Evolutionary conservation across 2,113 vertebrate genomes (phyloP).

Genomic region (Cochlearius cochlearius): DNA sequence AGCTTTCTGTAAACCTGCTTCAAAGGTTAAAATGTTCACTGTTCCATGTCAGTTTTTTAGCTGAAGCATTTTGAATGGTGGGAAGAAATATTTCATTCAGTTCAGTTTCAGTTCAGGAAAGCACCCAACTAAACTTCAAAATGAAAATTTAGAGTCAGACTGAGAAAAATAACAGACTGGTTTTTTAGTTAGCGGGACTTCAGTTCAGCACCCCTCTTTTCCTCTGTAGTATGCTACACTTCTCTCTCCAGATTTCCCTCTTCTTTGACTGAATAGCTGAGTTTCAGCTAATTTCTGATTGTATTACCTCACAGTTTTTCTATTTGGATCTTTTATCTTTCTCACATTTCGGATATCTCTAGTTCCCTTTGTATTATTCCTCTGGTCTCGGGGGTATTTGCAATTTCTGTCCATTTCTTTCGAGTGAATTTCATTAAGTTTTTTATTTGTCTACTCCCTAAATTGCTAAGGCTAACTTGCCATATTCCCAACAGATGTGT

Average conservation of each 20-base stretch:
- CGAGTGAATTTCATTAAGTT: background rate
- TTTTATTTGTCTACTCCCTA: background rate
- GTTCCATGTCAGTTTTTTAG: background rate
- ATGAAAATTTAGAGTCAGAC: background rate
- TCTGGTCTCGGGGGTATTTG: background rate
- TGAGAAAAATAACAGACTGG: background rate
- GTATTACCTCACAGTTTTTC: background rate
- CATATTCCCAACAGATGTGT: background rate
- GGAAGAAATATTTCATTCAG: background rate
- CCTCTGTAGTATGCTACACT: background rate
- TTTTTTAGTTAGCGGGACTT: background rate
- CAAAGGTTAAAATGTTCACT: background rate
- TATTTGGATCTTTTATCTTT: background rate
- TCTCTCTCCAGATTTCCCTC: background rate
- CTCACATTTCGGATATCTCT: background rate
- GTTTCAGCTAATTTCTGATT: background rate
- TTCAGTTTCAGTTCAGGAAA: background rate
- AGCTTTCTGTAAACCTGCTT: background rate
- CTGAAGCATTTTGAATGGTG: background rate
- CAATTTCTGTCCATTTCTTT: background rate
- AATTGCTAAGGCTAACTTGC: background rate
- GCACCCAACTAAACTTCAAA: background rate
- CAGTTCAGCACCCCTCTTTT: background rate
- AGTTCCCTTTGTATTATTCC: background rate
- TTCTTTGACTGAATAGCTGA: background rate